Percentiles rank a stretch among this genome's conserved stretches.
These are phyloP conservation scores for Bombus difficillimus DNA, from an alignment of 1,140 invertebrate genomes.

Conservation along the genomic window DNA sequence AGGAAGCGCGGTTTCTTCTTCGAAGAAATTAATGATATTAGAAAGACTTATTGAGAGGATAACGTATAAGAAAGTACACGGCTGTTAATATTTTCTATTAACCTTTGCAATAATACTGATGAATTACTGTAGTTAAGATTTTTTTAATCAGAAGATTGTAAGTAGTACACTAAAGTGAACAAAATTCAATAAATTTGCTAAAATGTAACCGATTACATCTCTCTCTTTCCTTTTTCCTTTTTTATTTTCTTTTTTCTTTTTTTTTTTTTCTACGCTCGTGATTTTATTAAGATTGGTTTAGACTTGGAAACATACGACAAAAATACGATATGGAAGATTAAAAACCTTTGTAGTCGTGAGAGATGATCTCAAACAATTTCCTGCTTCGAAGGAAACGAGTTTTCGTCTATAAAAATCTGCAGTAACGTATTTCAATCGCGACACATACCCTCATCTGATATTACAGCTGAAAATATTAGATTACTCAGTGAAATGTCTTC, in stretches of 20 bases:
- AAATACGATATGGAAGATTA: not conserved
- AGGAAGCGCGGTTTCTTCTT: not conserved
- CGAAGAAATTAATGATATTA: not conserved
- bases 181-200: not conserved
- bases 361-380: not conserved
- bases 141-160: not conserved
- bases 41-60: not conserved
- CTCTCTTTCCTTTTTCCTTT: no score
- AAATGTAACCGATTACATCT: not conserved
- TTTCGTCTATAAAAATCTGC: not conserved
- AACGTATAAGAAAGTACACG: not conserved
- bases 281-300: not conserved
- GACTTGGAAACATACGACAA: not conserved
- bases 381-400: not conserved
- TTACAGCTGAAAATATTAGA: conserved; percentile 20
- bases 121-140: not conserved
- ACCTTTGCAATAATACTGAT: not conserved
- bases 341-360: not conserved
- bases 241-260: no score
- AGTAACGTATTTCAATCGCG: not conserved
- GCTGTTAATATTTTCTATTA: not conserved
- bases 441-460: not conserved
- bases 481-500: conserved; percentile 17
- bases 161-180: not conserved
- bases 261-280: no score